Conservation (phyloP, 2,113 vertebrate genomes). For the Butastur rufipennis region DNA sequence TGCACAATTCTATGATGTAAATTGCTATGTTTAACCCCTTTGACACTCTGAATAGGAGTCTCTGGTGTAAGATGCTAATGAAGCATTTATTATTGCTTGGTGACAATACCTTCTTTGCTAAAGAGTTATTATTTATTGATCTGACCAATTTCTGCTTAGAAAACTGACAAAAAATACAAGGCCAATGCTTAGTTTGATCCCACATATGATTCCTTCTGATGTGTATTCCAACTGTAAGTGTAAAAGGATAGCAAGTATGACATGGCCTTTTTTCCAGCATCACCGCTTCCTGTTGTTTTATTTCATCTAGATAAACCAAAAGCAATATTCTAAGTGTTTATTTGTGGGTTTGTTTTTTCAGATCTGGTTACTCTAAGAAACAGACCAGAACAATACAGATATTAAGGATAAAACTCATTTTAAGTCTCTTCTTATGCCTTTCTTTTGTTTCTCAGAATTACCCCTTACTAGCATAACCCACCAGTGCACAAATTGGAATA, state of each 20-base stretch:
- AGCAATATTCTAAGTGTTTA: not conserved
- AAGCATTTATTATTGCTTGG: not conserved
- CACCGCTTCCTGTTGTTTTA: not conserved
- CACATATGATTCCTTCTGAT: not conserved
- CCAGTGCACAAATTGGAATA: not conserved
- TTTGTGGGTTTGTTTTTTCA: not conserved
- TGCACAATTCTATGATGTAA: not conserved
- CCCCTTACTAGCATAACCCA: not conserved
- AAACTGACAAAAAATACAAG: not conserved
- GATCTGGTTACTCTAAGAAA: not conserved
- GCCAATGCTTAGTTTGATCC: not conserved
- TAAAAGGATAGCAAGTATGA: not conserved
- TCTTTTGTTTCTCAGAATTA: not conserved
- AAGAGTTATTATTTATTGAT: not conserved
- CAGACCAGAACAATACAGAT: not conserved
- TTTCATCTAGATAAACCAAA: not conserved
- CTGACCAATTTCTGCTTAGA: not conserved
- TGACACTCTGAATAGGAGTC: not conserved
- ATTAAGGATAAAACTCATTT: not conserved
- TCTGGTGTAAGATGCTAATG: not conserved
- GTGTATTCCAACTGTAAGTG: not conserved
- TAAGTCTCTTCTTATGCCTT: not conserved
- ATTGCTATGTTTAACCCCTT: not conserved
- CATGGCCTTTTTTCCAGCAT: not conserved
- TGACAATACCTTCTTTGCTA: not conserved